Evolutionary conservation across 2,888 invertebrate genomes (phyloP), one percentile per base, ranked within the genome.

Genomic region (Harmothoe impar): DNA sequence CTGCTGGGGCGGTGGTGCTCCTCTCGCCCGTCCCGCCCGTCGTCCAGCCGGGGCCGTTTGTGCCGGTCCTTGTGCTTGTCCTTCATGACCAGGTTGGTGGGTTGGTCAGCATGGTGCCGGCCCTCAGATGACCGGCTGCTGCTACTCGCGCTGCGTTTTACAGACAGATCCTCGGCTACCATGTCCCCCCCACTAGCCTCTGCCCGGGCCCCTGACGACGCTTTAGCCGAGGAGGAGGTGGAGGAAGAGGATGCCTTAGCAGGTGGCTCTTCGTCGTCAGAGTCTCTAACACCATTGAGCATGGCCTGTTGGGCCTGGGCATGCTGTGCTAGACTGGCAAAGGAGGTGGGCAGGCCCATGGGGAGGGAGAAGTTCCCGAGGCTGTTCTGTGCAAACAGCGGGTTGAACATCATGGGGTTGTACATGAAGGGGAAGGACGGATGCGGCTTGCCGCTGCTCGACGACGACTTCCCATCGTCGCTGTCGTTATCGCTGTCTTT

Each of bases 401-500:
- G 98, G 89, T 98, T 98, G 96, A 99, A 99, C 93, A 99, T 96
- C 94, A 99, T 97, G 10, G 95, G 95, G 92, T 95, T 95, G 93
- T 95, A 98, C 95, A 98, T 97, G 20, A 98, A 98, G 94, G 98
- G 98, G 91, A 98, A 98, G 92, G 97, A 97, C 0, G 97, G 97
- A 90, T 97, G 97, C 23, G 95, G 92, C 94, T 98, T 95, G 98
- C 97, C 17, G 98, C 98, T 94, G 98, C 98, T 91, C 98, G 98
- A 92, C 97, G 97, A 3, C 97, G 97, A 90, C 97, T 92, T 92
- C 89, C 90, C 92, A 56, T 92, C 92, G 90, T 92, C 52, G 17
- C 84, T 84, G 10, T 84, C 90, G 23, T 84, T 51, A n/a, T 62
- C 85, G 29, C 84, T 56, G 23, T 54, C 68, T 52, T 78, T 72